Evolutionary conservation across 1,140 invertebrate genomes (phyloP).

Genomic region (Meteorus sp.): DNA sequence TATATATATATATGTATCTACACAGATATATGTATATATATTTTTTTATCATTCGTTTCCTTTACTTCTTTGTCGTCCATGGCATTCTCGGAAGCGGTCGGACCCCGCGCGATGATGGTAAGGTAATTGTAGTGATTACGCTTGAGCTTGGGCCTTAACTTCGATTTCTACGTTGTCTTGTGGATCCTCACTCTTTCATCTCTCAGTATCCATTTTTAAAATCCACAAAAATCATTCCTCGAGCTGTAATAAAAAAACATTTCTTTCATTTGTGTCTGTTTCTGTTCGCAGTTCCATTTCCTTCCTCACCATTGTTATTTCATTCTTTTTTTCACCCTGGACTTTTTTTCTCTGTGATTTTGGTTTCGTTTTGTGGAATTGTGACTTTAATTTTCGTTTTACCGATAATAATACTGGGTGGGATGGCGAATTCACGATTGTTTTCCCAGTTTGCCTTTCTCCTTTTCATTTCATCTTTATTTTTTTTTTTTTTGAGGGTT

Average conservation of each 20-base stretch:
- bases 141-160: slow-evolving; percentile 28
- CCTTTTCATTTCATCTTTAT: too few relatives aligned
- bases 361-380: neutral
- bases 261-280: too few relatives aligned
- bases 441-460: too few relatives aligned
- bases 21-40: too few relatives aligned
- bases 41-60: slow-evolving; percentile 15
- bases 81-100: slow-evolving; percentile 47
- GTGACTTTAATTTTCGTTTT: too few relatives aligned
- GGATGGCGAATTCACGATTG: too few relatives aligned
- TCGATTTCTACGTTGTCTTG: neutral
- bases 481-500: too few relatives aligned
- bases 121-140: slow-evolving; percentile 52
- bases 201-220: slow-evolving; percentile 9
- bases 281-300: slow-evolving; percentile 1
- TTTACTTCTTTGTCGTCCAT: slow-evolving; percentile 31
- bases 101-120: slow-evolving; percentile 40
- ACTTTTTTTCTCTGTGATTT: neutral
- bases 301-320: neutral
- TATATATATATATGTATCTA: too few relatives aligned
- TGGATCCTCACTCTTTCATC: slow-evolving; percentile 3
- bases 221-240: slow-evolving; percentile 37
- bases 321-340: neutral
- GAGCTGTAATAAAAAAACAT: neutral
- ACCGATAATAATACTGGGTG: too few relatives aligned